These are phyloP conservation scores for Schizotus pectinicornis DNA, from an alignment of 2,888 invertebrate genomes.

Conservation along the genomic window DNA sequence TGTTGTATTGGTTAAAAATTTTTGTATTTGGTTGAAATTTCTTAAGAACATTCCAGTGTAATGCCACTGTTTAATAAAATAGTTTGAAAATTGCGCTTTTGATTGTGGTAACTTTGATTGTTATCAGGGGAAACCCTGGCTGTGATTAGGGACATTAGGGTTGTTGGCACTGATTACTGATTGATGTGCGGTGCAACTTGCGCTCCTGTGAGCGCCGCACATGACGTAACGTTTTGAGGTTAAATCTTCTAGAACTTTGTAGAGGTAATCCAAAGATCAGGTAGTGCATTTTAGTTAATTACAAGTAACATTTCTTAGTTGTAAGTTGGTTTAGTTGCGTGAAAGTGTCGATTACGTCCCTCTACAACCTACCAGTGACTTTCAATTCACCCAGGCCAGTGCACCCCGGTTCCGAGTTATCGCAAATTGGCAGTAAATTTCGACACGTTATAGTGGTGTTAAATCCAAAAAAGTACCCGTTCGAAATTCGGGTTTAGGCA, in stretches of 20 bases:
- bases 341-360: no score
- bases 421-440: no score
- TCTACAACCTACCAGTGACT: no score
- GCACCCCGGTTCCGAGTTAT: no score
- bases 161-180: constrained; percentile 16
- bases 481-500: no score
- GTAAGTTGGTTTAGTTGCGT: no score
- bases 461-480: no score
- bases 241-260: constrained; percentile 6
- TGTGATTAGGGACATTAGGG: neutral
- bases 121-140: neutral
- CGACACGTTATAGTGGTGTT: no score
- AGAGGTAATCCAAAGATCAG: neutral
- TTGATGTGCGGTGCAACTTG: constrained; percentile 8
- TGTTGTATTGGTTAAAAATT: constrained; percentile 1
- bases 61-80: constrained; percentile 13
- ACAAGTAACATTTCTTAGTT: neutral
- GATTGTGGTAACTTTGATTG: constrained; percentile 3
- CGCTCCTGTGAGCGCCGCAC: constrained; percentile 28
- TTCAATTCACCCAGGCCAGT: no score
- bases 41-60: constrained; percentile 12
- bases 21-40: constrained; percentile 4
- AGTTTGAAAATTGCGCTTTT: constrained; percentile 9
- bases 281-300: neutral
- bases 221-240: constrained; percentile 27